Evolutionary conservation across 2,797 vertebrate species (phyloP), one percentile per base, ranked within the genome.

Genomic region (Phoebastria nigripes): DNA sequence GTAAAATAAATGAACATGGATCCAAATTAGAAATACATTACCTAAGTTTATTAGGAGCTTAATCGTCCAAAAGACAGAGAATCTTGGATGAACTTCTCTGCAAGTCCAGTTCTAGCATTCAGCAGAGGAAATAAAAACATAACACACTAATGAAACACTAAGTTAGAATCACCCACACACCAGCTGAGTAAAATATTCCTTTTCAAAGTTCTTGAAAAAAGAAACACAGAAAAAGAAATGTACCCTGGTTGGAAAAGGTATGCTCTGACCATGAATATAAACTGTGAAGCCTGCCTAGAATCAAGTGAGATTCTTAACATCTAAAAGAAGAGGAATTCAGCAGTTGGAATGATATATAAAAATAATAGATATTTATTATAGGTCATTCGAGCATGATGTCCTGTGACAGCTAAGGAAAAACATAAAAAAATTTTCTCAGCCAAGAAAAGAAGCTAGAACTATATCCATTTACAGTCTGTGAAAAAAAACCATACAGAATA

Each of bases 81-180:
- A 92, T 71, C 69, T 90, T 97, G 95, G 96, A 94, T 76, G 8
- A 93, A 95, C 90, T 95, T 96, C 87, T 55, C 77, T 94, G 82
- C 58, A 83, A 90, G 56, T 81, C 49, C 56, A 93, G 29, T 78
- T 91, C 67, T 73, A 92, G 87, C 56, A 76, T 88, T 82, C 91
- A 94, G 65, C 82, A 94, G 93, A 93, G 85, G 91, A 94, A 96
- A 94, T 80, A 95, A 94, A 94, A 93, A 51, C 51, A 61, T 28
- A 78, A 54, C 2, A 3, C 14, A 80, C 59, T 87, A 93, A 95
- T 93, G 90, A 95, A 96, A 94, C 90, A 94, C 90, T 85, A 94
- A 91, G 62, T 87, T 89, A 93, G 74, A 95, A 93, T 87, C 83
- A 90, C 31, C 18, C 56, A 90, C 39, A 42, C 46, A 47, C 5